These are phyloP conservation scores for Chrysaora quinquecirrha DNA, from an alignment of 30 jellyfish, hydroid and myxozoan species.

Conservation along the genomic window DNA sequence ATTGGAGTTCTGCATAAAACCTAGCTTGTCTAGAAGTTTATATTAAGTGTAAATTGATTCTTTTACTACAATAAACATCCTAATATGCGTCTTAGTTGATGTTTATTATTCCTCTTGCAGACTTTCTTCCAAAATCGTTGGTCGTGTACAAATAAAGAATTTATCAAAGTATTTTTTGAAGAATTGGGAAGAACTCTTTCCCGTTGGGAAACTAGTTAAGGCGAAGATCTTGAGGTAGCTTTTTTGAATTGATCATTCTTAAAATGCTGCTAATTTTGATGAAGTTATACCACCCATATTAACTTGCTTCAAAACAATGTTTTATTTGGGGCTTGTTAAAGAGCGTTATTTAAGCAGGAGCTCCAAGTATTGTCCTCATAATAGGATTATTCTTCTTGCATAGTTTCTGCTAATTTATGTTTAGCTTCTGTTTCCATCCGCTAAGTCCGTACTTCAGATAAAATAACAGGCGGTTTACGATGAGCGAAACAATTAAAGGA, in stretches of 20 bases:
- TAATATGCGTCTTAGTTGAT: background rate
- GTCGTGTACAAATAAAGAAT: constrained; percentile 92
- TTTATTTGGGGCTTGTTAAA: background rate
- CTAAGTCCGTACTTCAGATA: too few relatives aligned
- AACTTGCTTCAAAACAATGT: too few relatives aligned
- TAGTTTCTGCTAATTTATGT: background rate
- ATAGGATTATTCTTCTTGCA: background rate
- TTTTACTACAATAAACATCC: background rate
- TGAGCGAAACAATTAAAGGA: too few relatives aligned
- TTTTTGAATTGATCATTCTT: too few relatives aligned
- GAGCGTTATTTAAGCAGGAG: background rate
- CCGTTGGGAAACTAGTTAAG: constrained; percentile 86
- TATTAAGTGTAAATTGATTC: too few relatives aligned
- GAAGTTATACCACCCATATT: too few relatives aligned
- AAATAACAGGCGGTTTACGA: too few relatives aligned
- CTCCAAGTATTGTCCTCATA: background rate
- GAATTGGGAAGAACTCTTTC: constrained; percentile 82
- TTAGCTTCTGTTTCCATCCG: background rate
- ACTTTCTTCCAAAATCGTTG: constrained; percentile 73
- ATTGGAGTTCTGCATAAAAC: too few relatives aligned
- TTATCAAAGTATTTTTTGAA: constrained; percentile 89
- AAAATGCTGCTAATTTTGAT: background rate
- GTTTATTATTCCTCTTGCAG: constrained; percentile 39
- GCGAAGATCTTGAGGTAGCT: constrained; percentile 82
- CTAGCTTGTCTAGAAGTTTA: too few relatives aligned